Conservation (phyloP, 2,113 vertebrate genomes). For the Ctenomys sociabilis region DNA sequence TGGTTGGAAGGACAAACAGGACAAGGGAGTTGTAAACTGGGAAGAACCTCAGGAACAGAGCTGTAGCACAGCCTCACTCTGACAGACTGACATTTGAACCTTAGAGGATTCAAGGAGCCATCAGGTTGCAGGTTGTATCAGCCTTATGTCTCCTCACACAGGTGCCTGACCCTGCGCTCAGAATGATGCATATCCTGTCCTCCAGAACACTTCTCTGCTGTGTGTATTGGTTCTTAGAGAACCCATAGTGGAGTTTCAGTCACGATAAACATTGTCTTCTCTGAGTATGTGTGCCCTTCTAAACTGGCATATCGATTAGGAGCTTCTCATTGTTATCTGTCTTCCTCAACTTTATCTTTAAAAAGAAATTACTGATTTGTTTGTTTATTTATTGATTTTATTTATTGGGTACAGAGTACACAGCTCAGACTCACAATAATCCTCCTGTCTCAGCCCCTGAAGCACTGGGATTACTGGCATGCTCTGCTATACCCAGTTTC, state of each 20-base stretch:
- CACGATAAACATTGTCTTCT: neutral
- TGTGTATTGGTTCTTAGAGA: neutral
- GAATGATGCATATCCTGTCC: neutral
- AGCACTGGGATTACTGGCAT: too few relatives aligned
- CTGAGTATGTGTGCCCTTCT: neutral
- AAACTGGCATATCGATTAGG: neutral
- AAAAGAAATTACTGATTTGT: too few relatives aligned
- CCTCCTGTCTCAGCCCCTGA: too few relatives aligned
- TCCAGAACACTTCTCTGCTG: neutral
- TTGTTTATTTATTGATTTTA: too few relatives aligned
- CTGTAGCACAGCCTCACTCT: neutral
- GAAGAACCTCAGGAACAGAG: neutral
- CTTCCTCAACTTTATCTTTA: neutral
- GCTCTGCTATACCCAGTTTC: too few relatives aligned
- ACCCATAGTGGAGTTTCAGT: neutral
- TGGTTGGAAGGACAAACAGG: neutral
- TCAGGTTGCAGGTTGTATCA: neutral
- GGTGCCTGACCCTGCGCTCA: neutral
- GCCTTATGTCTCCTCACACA: neutral
- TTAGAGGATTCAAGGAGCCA: neutral
- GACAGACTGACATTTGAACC: neutral
- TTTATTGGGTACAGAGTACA: too few relatives aligned
- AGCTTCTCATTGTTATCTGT: neutral
- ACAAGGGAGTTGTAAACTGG: neutral
- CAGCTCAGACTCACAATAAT: too few relatives aligned